Evolutionary conservation across 2,888 invertebrate genomes (phyloP).

Genomic region (Nudaria mundana): DNA sequence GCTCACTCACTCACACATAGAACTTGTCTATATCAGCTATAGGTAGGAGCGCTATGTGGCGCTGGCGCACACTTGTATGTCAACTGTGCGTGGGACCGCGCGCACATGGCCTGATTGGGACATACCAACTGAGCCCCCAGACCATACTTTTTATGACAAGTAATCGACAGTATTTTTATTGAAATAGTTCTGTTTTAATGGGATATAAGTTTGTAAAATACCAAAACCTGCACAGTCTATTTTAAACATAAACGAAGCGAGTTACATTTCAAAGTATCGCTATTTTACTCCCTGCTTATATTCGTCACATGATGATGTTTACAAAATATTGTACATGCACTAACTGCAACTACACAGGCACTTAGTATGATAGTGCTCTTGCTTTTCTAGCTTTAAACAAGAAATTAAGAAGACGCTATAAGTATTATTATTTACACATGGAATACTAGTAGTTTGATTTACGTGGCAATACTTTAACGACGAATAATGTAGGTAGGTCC

Average conservation of each 20-base stretch:
- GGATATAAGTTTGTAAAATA: conserved; percentile 12
- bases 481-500: too few relatives aligned
- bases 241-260: conserved; percentile 16
- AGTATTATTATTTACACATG: too few relatives aligned
- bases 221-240: background rate
- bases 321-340: conserved; percentile 26
- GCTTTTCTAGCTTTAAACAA: background rate
- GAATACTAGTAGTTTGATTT: too few relatives aligned
- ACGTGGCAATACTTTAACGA: too few relatives aligned
- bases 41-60: conserved; percentile 63
- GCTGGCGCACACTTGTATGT: conserved; percentile 75
- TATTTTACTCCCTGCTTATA: conserved; percentile 30
- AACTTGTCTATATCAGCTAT: conserved; percentile 45
- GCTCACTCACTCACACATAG: conserved; percentile 67
- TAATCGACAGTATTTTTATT: conserved; percentile 46
- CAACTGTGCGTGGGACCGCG: conserved; percentile 77
- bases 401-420: background rate
- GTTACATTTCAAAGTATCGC: conserved; percentile 19
- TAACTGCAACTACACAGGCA: background rate
- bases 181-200: conserved; percentile 28
- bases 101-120: conserved; percentile 79
- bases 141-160: conserved; percentile 73
- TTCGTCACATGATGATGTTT: conserved; percentile 20
- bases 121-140: conserved; percentile 76
- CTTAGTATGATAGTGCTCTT: background rate